These are phyloP conservation scores for Gryllus bimaculatus DNA, from an alignment of 1,140 invertebrate species.

Conservation along the genomic window DNA sequence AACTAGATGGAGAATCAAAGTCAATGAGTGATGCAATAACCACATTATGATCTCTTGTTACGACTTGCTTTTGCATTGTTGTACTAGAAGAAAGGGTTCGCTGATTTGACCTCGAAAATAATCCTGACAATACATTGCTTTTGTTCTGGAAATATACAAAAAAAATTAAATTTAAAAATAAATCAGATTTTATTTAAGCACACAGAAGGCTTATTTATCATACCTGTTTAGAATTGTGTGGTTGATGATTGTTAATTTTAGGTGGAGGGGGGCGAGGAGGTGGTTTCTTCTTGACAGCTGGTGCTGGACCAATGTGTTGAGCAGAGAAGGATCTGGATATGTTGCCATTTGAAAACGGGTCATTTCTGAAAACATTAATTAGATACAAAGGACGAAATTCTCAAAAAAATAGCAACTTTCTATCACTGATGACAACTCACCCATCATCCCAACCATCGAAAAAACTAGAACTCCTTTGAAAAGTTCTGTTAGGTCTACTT, in stretches of 20 bases:
- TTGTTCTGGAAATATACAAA: slow-evolving; percentile 7
- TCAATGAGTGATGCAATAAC: slow-evolving; percentile 39
- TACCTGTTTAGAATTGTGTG: slow-evolving; percentile 15
- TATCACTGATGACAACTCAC: neutral
- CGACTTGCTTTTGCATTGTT: neutral
- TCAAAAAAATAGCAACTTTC: neutral
- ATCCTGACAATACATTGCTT: neutral
- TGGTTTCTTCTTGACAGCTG: slow-evolving; percentile 34
- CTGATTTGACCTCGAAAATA: neutral
- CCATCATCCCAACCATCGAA: slow-evolving; percentile 11
- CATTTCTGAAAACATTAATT: slow-evolving; percentile 1
- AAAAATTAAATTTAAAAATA: neutral
- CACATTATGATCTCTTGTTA: neutral
- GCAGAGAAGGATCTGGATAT: neutral
- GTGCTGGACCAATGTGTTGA: neutral
- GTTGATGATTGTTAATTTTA: slow-evolving; percentile 30
- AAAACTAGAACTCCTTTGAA: neutral
- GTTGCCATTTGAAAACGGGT: neutral
- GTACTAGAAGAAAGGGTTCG: neutral
- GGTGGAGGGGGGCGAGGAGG: slow-evolving; percentile 38
- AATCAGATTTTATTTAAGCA: too few species aligned
- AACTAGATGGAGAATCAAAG: slow-evolving; percentile 55
- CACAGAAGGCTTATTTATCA: neutral
- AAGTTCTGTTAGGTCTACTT: neutral
- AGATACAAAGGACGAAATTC: too few species aligned